A percentile compares a stretch with the other conserved stretches of the same genome.
Conservation (phyloP, 2,888 invertebrate genomes). For the Drosophila niveifrons region DNA sequence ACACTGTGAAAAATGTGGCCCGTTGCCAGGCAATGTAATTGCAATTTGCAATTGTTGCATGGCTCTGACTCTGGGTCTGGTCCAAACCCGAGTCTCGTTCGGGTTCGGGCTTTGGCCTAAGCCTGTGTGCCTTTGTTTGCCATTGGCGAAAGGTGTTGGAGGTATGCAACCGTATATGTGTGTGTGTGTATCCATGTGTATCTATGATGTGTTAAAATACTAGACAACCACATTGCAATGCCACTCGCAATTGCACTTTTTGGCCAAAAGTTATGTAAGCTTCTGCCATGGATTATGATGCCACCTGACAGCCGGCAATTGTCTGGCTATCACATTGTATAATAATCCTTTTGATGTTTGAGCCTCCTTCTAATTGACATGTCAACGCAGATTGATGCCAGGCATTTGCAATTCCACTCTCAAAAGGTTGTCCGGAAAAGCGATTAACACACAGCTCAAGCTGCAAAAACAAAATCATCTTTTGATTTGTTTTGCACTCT, state of each 20-base stretch:
- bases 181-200: constrained; percentile 19
- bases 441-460: neutral
- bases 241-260: constrained; percentile 28
- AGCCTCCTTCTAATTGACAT: constrained; percentile 10
- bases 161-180: constrained; percentile 27
- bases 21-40: constrained; percentile 70
- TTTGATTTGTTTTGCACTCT: neutral
- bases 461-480: neutral
- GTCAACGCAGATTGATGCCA: constrained; percentile 1
- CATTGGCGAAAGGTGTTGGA: constrained; percentile 72
- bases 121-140: constrained; percentile 60
- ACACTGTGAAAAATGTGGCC: constrained; percentile 56
- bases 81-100: constrained; percentile 14
- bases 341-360: constrained; percentile 26
- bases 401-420: neutral
- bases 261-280: constrained; percentile 54
- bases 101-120: constrained; percentile 25
- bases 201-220: constrained; percentile 52
- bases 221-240: constrained; percentile 46
- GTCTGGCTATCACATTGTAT: neutral
- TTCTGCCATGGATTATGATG: constrained; percentile 26
- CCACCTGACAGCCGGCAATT: constrained; percentile 11
- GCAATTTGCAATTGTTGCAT: constrained; percentile 71
- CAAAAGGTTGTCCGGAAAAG: neutral
- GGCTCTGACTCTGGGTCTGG: constrained; percentile 39